Base-by-base conservation (phyloP, 2,888 invertebrate genomes). In the Aleiodes leptofemur region DNA sequence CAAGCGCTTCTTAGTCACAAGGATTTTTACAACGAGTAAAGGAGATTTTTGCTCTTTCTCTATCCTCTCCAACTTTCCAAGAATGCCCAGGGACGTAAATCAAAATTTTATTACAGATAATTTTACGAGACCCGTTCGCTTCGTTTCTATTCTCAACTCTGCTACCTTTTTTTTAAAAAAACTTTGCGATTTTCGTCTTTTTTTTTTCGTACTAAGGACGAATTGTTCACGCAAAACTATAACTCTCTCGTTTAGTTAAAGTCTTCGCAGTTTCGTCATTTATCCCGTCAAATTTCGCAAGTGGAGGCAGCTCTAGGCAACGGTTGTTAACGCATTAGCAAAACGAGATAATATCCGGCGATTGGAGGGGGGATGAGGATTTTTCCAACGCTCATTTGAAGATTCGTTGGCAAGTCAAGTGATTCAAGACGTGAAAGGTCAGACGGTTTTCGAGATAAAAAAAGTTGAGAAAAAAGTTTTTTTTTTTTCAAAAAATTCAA, bases 81-180 rank as follows among this genome's bases (percentile, higher is more conserved):
- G 88, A 87, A 87, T 81, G 55, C 77, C 43, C 11, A 68, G 14
- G 81, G 78, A 79, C 83, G 84, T 87, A 87, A 87, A 87, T 87
- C 87, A 87, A 78, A 82, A 84, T 87, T 87, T 87, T 87, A 87
- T 86, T 86, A 84, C 86, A 83, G 87, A 87, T 88, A 88, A 88
- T 87, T 87, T 87, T 87, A 88, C 86, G 87, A 87, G 85, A 83
- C 83, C 81, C 76, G 74, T 69, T 76, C 71, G 73, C 69, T 76
- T 77, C 76, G 73, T 77, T 77, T 74, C 73, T 74, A 72, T 77
- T 69, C 75, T 74, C 75, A 74, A 70, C 16, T 76, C 71, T 75
- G 77, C 79, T 79, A 85, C 85, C 83, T 86, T 11, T 43, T 43
- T 84, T 23, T 23, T 23, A 23, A 23, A 23, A 23, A 84, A 83